Conservation (phyloP, 2,888 invertebrate genomes). For the Galeruca laticollis region DNA sequence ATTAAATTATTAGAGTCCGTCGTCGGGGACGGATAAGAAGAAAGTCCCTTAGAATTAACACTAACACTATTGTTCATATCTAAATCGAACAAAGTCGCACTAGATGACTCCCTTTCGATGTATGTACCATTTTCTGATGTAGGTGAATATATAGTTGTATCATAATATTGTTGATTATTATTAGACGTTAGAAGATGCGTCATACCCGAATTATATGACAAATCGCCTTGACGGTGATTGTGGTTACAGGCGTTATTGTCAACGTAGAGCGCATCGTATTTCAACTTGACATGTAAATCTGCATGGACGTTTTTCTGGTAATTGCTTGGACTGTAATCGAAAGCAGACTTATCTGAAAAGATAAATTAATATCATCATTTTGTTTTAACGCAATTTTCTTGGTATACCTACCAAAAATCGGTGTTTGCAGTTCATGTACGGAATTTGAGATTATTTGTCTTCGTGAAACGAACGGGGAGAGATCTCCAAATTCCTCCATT, state of each 20-base stretch:
- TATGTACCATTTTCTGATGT: constrained; percentile 40
- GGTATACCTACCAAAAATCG: constrained; percentile 61
- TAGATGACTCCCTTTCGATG: constrained; percentile 29
- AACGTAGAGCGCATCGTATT: constrained; percentile 36
- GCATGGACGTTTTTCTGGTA: constrained; percentile 38
- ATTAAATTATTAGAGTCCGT: constrained; percentile 24
- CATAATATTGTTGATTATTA: constrained; percentile 18
- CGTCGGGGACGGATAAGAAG: constrained; percentile 48
- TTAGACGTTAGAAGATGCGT: constrained; percentile 24
- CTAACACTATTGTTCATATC: constrained; percentile 51
- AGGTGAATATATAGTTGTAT: constrained; percentile 26
- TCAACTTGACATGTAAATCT: constrained; percentile 45
- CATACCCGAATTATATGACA: constrained; percentile 46
- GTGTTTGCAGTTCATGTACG: constrained; percentile 64
- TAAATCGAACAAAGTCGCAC: constrained; percentile 15
- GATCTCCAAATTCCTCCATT: constrained; percentile 80
- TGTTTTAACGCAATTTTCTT: too few species aligned
- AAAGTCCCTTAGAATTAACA: constrained; percentile 49
- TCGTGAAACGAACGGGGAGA: constrained; percentile 70
- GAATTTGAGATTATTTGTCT: constrained; percentile 61
- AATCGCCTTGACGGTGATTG: constrained; percentile 38
- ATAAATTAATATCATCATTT: too few species aligned
- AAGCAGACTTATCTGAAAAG: constrained; percentile 50
- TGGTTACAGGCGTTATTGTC: not conserved
- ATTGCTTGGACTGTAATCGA: constrained; percentile 47